Evolutionary conservation across 2,797 vertebrate genomes (phyloP).

Genomic region (Poecilia velifera): DNA sequence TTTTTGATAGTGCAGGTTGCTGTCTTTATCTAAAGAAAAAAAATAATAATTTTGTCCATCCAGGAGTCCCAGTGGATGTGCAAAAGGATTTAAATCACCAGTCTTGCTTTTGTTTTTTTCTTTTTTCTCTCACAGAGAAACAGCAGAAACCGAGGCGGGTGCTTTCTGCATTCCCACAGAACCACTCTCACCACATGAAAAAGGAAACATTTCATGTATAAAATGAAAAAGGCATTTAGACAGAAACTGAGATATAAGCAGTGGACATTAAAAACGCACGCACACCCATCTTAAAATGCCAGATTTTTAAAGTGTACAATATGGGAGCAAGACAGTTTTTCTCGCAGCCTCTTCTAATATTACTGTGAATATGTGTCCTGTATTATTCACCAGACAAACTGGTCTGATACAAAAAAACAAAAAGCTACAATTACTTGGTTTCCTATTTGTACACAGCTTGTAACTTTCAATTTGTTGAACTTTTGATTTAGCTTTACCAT

Average conservation of each 20-base stretch:
- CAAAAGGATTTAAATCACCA: neutral
- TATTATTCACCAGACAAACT: neutral
- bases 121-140: neutral
- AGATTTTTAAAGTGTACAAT: neutral
- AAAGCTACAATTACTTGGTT: neutral
- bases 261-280: neutral
- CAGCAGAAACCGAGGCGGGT: neutral
- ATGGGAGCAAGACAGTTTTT: neutral
- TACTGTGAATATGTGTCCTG: neutral
- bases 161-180: conserved; percentile 2
- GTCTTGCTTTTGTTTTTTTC: neutral
- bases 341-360: neutral
- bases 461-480: neutral
- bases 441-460: neutral
- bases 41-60: neutral
- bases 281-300: neutral
- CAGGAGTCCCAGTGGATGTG: neutral
- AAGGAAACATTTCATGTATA: neutral
- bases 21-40: neutral
- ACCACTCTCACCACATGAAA: neutral
- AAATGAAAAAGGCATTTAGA: neutral
- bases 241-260: neutral
- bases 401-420: neutral
- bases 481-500: neutral
- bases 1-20: neutral